These are phyloP conservation scores for Halictus rubicundus DNA, from an alignment of 1,140 invertebrate species.

Conservation along the genomic window DNA sequence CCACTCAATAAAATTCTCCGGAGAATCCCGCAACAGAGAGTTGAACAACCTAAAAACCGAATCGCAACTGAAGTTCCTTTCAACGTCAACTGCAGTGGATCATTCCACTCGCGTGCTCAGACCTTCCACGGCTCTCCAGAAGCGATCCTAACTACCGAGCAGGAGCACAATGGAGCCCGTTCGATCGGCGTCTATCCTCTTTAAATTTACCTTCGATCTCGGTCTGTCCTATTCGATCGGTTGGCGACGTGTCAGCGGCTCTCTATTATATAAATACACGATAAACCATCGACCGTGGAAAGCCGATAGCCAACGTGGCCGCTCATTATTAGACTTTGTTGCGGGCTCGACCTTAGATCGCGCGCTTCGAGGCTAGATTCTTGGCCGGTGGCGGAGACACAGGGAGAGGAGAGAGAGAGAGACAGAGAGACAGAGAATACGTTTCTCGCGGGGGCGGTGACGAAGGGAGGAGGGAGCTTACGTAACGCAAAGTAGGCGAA, in stretches of 20 bases:
- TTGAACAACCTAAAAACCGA: too few relatives aligned
- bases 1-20: too few relatives aligned
- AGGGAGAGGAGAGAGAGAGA: background rate
- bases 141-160: too few relatives aligned
- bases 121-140: too few relatives aligned
- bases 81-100: too few relatives aligned
- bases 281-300: background rate
- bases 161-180: too few relatives aligned
- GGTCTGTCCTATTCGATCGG: background rate
- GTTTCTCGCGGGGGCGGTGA: background rate
- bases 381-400: background rate
- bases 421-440: background rate
- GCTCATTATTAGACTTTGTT: constrained; percentile 18
- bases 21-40: too few relatives aligned
- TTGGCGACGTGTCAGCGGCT: background rate
- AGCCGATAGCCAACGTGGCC: background rate
- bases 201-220: background rate
- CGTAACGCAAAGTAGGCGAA: constrained; percentile 12
- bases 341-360: constrained; percentile 5
- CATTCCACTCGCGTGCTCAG: too few relatives aligned
- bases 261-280: background rate
- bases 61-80: too few relatives aligned
- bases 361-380: constrained; percentile 3
- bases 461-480: background rate
- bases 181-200: too few relatives aligned